Evolutionary conservation across 1,140 invertebrate species (phyloP), one percentile per base, ranked within the genome.

Genomic region (Adelges cooleyi): DNA sequence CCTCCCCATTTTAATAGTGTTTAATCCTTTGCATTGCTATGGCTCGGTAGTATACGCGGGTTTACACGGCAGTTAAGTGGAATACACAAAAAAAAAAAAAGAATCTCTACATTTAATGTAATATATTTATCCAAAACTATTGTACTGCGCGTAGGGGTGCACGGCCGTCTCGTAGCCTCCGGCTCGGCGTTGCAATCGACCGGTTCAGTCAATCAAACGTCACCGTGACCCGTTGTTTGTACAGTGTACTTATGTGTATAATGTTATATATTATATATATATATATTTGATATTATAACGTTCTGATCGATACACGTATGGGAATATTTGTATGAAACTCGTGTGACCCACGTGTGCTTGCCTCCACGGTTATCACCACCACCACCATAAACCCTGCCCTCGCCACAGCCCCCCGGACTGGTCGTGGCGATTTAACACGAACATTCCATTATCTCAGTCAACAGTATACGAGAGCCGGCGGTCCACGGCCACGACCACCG

Each of bases 381-480:
- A 17, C 36, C 13, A 15, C 38, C 11, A 54, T n/a, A n/a, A n/a
- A n/a, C 36, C 13, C 36, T 17, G 22, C 48, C n/a, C 53, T 22
- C 54, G 25, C 25, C 40, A 46, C 56, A 46, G 42, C 56, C 40
- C 38, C 56, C 25, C 25, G 56, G 23, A 33, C 29, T 11, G 29
- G 29, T 11, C 29, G 5, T 48, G 38, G 22, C 22, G 23, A 29
- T 59, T 59, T 18, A 42, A 62, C 56, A 62, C 18, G 56, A 62
- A 62, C 56, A 62, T 62, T 62, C 56, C 56, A 62, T 62, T 62
- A 62, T 62, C 42, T 62, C 56, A 42, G 56, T 62, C 56, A 62
- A 62, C 56, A 62, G 20, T 44, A 40, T 42, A 1, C 3, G 29
- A 6, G n/a, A n/a, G 17, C 11, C 8, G 13, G 25, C 17, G 17